Evolutionary conservation across 2,113 vertebrate species (phyloP).

Genomic region (Erpornis zantholeuca): DNA sequence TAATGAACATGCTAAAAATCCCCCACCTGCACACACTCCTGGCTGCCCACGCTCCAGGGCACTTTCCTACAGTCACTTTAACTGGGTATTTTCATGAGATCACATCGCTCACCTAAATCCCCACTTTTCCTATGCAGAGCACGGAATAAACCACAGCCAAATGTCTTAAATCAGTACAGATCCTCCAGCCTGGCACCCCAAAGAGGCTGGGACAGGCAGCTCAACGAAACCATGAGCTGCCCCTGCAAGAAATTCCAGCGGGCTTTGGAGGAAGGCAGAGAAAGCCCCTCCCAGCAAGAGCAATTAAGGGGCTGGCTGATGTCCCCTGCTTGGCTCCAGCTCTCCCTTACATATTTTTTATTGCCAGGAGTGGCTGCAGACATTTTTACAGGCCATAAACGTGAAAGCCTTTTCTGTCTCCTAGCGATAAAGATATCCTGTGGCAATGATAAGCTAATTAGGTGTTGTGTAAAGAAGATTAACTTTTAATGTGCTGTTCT

Average conservation of each 20-base stretch:
- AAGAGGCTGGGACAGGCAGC: background rate
- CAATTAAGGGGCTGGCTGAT: background rate
- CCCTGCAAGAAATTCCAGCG: background rate
- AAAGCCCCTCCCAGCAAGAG: background rate
- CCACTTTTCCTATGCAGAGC: background rate
- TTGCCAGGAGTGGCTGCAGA: background rate
- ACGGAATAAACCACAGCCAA: background rate
- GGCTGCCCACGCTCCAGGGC: background rate
- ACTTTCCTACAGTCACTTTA: background rate
- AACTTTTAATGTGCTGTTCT: conserved; percentile 40
- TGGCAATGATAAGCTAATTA: conserved; percentile 40
- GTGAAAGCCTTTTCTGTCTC: conserved; percentile 24
- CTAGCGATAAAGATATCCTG: background rate
- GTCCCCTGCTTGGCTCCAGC: background rate
- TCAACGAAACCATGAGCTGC: background rate
- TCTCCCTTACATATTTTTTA: background rate
- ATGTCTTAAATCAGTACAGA: background rate
- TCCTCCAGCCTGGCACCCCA: background rate
- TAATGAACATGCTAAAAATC: background rate
- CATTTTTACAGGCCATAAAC: conserved; percentile 23
- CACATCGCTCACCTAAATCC: background rate
- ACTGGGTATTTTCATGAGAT: background rate
- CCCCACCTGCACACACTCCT: background rate
- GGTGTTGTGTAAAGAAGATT: conserved; percentile 13
- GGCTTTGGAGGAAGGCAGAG: background rate